Evolutionary conservation across 2,888 invertebrate genomes (phyloP).

Genomic region (Leptinotarsa juncta): DNA sequence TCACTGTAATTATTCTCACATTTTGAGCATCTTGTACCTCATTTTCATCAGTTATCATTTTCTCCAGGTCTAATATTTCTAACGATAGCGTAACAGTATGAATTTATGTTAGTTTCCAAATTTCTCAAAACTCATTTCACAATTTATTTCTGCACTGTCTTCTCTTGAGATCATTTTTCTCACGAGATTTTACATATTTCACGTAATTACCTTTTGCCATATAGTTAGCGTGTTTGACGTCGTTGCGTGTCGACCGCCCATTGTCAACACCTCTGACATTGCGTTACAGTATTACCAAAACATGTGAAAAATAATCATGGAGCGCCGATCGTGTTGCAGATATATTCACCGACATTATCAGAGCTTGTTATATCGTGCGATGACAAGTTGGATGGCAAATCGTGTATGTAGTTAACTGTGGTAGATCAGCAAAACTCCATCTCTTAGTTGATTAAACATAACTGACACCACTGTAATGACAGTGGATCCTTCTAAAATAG

Average conservation of each 20-base stretch:
- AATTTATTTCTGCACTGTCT: too few relatives aligned
- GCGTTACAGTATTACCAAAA: conserved; percentile 40
- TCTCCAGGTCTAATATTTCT: too few relatives aligned
- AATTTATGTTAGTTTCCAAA: too few relatives aligned
- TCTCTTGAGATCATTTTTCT: too few relatives aligned
- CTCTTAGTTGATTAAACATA: not conserved
- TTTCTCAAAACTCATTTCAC: too few relatives aligned
- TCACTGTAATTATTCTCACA: too few relatives aligned
- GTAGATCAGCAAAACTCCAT: not conserved
- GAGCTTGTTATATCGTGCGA: conserved; percentile 21
- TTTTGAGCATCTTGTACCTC: too few relatives aligned
- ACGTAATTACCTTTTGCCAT: conserved; percentile 52
- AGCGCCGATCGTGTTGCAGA: conserved; percentile 18
- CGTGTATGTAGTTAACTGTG: not conserved
- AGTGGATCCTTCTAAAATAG: not conserved
- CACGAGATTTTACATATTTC: not conserved
- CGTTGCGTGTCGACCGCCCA: conserved; percentile 48
- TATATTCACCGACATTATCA: conserved; percentile 24
- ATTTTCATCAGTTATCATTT: too few relatives aligned
- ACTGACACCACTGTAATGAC: too few relatives aligned
- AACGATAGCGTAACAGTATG: too few relatives aligned
- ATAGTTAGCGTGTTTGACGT: conserved; percentile 44
- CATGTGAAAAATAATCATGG: conserved; percentile 24
- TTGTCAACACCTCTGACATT: conserved; percentile 52
- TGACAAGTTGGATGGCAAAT: conserved; percentile 20